These are phyloP conservation scores for Prionace glauca DNA, from an alignment of 2,797 vertebrate genomes.

Conservation along the genomic window DNA sequence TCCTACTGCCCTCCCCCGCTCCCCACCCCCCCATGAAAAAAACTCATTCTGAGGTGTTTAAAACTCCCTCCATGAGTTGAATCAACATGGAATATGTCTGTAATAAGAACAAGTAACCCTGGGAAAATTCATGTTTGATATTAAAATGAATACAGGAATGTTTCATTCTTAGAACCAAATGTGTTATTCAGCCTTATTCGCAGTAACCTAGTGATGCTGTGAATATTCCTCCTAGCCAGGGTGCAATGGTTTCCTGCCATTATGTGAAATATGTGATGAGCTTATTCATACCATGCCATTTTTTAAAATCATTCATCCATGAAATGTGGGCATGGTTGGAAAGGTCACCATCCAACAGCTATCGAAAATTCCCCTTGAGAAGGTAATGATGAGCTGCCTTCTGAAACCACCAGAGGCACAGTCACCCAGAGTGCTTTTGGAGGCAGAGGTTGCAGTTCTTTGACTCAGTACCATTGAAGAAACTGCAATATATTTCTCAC, in stretches of 20 bases:
- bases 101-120: background rate
- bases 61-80: background rate
- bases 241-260: background rate
- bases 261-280: background rate
- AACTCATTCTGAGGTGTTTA: background rate
- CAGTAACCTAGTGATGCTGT: background rate
- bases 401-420: background rate
- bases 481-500: background rate
- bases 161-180: background rate
- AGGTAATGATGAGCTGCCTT: background rate
- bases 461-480: background rate
- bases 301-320: background rate
- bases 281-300: background rate
- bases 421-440: too few relatives aligned
- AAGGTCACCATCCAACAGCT: too few relatives aligned
- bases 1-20: background rate
- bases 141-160: background rate
- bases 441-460: too few relatives aligned
- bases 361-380: background rate
- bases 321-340: too few relatives aligned
- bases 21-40: background rate
- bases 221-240: background rate
- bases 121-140: background rate
- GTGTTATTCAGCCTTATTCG: background rate
- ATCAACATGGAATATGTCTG: background rate